Evolutionary conservation across 2,797 vertebrate genomes (phyloP).

Genomic region (Arnoldichthys spilopterus): DNA sequence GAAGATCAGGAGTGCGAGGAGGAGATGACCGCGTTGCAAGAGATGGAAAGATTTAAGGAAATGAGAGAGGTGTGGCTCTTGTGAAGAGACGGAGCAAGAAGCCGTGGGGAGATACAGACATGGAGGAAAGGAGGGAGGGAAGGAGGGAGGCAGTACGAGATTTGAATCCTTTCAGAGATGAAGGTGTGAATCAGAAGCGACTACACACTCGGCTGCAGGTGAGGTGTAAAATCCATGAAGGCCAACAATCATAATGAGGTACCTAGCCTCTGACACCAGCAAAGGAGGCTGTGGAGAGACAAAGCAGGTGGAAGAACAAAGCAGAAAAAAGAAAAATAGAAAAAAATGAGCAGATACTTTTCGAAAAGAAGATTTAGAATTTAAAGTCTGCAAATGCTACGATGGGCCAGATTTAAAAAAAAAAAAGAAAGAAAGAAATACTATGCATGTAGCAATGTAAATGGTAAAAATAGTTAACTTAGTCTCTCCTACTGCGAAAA

Average conservation of each 20-base stretch:
- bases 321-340: no score
- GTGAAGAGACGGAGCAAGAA: slow-evolving; percentile 43
- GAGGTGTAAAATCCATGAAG: slow-evolving; percentile 9
- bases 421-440: no score
- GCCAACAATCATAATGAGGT: slow-evolving; percentile 13
- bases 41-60: slow-evolving; percentile 17
- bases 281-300: no score
- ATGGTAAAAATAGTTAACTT: no score
- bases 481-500: no score
- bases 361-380: no score
- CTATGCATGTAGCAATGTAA: no score
- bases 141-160: background rate
- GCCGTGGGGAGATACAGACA: background rate
- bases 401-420: no score
- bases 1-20: background rate
- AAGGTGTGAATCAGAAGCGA: slow-evolving; percentile 22
- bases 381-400: no score
- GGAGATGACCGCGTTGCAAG: background rate
- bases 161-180: background rate
- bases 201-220: background rate
- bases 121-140: no score
- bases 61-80: background rate
- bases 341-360: no score
- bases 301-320: no score
- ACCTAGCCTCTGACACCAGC: background rate